Base-by-base conservation (phyloP, 1,140 invertebrate genomes). In the Pteromalus puparum region DNA sequence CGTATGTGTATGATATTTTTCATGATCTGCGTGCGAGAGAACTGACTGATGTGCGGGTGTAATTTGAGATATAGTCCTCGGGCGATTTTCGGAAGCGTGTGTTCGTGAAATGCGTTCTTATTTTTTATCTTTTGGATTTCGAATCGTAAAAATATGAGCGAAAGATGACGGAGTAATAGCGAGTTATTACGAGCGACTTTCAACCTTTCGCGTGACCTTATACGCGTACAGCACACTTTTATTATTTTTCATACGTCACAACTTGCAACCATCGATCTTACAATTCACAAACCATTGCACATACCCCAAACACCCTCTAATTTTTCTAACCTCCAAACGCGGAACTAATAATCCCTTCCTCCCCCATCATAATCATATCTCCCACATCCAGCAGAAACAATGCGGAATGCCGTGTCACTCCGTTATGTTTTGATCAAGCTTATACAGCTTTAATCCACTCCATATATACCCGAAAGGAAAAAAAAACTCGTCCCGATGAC, bases 401-500 rank as follows among this genome's bases (percentile, higher is more conserved):
- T 76, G 53, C 53, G 72, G 77, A 84, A 84, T 34, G 78, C 80
- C 76, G 28, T 48, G 82, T 84, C 82, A 79, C 73, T 77, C 82
- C 77, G 78, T 81, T 84, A 76, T 68, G 83, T 81, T 84, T 26
- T 65, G 83, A 84, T 80, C 70, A 10, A 46, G 30, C 46, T 74
- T 26, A 26, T 10, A 42, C 10, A 42, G 38, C 38, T 7, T 42
- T 42, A 42, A 42, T 72, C 26, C 68, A 72, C 68, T 72, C 68
- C 30, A 34, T 28, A 72, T 61, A 61, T n/a, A 28, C 67, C 28
- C 26, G 67, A 28, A 75, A 5, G 34, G 34, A 13, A 12, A 42
- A 46, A 70, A 61, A 74, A 61, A 82, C 81, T 82, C 74, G 83
- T 68, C 61, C 21, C 85, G 83, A 87, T 86, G 86, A 87, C 84